Base-by-base conservation (phyloP, 2,888 invertebrate genomes). In the Rotaria macrura region DNA sequence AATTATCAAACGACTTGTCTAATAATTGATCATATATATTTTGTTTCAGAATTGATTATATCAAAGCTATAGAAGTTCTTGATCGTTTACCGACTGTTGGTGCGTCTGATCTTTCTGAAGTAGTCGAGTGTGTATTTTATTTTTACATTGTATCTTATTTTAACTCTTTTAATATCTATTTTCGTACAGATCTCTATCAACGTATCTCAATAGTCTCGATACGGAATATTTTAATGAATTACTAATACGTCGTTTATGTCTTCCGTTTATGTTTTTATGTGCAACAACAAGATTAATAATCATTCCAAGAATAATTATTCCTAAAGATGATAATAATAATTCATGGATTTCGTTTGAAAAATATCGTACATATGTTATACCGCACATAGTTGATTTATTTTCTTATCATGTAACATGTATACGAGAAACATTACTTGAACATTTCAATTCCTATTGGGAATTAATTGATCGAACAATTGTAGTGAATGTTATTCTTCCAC, bases 351-450 rank as follows among this genome's bases (percentile, higher is more conserved):
- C 79, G n/a, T 14, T 79, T 43, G 84, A 86, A 20, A 86, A 84
- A 54, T 86, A 84, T 38, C 84, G 84, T 34, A 84, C 74, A 34
- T 86, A 84, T 84, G 86, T 84, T 52, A 14, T 86, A n/a, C 86
- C 86, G 40, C 17, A 54, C 10, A 79, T 86, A 34, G 43, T 86
- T 23, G 79, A 65, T 74, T 25, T 86, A 83, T 86, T 84, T 74
- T 84, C 86, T 34, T 84, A 84, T 72, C 72, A 79, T 38, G 47
- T 55, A 25, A 25, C 84, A 14, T 84, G 84, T 84, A 86, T 86
- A 40, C 47, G 86, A 47, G 38, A 52, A 55, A 84, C 84, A 74
- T 85, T 86, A 52, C 47, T 86, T 20, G 86, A 86, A 52, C 40
- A 57, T 86, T 86, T 79, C 79, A 74, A 84, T 25, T 84, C 84